Base-by-base conservation (phyloP, 2,113 vertebrate genomes). In the Sceloporus tristichus region DNA sequence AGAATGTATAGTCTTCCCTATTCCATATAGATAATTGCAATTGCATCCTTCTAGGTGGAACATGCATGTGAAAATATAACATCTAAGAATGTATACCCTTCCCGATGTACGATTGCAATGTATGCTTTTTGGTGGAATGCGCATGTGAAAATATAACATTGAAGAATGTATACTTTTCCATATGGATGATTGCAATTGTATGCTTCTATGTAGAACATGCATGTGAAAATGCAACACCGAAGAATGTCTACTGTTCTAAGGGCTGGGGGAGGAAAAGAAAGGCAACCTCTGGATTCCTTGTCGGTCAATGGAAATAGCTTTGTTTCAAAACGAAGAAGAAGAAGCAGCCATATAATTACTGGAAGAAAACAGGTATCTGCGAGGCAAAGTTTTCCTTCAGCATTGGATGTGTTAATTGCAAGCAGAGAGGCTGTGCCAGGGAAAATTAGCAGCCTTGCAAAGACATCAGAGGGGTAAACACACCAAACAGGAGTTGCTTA, bases 331-430 rank as follows among this genome's bases (percentile, higher is more conserved):
- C 62, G 25, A 53, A 76, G 54, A 79, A 25, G n/a, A 65, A 81
- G 94, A 90, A 66, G 91, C 92, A 95, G 92, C 81, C 68, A 90
- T 91, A 83, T 95, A 96, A 97, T 96, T 95, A 96, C 90, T 75
- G 85, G 88, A 91, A 92, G 91, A 94, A 95, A 94, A 90, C 90
- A 96, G 90, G 94, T 96, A 96, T 96, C 96, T 95, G 95, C 85
- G 92, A 93, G 93, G 90, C 93, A 79, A 93, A 93, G 93, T 94
- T 89, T 92, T 96, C 90, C 95, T 95, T 95, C 2, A 14, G 83
- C 68, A 88, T 91, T 95, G 93, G 9, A 95, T 96, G 97, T 96
- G 96, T 97, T 98, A 97, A 98, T 98, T 97, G 97, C 96, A 95
- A 95, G 80, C 91, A 93, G 95, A 95, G 95, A 96, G 95, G 96